Conservation (phyloP, 2,888 invertebrate species). For the Brachylomia viminalis region DNA sequence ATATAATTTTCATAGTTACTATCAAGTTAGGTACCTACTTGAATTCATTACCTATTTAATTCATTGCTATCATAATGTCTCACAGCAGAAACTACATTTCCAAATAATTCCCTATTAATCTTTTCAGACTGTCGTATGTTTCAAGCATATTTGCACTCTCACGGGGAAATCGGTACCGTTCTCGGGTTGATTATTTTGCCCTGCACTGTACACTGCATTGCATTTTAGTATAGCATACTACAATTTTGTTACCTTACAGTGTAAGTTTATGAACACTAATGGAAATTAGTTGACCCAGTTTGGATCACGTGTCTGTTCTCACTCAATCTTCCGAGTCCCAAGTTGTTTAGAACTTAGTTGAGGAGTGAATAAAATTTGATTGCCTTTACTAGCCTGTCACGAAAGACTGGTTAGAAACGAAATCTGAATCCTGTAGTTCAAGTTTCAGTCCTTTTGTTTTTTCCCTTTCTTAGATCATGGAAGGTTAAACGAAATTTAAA, state of each 20-base stretch:
- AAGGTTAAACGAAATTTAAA: neutral
- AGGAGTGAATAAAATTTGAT: neutral
- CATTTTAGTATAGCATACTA: conserved; percentile 7
- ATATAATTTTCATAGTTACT: neutral
- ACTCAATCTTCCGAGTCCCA: neutral
- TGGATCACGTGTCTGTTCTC: conserved; percentile 5
- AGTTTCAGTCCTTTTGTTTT: too few relatives aligned
- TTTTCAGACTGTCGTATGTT: conserved; percentile 14
- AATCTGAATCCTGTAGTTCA: neutral
- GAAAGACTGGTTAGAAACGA: neutral
- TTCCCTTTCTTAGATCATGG: neutral
- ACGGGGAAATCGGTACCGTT: conserved; percentile 44
- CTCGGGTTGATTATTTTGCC: conserved; percentile 49
- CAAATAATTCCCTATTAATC: neutral
- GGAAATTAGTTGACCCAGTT: conserved; percentile 33
- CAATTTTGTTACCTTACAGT: conserved; percentile 30
- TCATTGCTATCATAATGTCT: neutral
- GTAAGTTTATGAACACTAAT: too few relatives aligned
- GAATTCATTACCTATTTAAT: neutral
- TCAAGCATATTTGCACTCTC: conserved; percentile 14
- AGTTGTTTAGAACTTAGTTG: neutral
- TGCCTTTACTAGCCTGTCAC: neutral
- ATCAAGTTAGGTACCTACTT: neutral
- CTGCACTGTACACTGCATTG: conserved; percentile 49
- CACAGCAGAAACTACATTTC: neutral